Evolutionary conservation across 2,888 invertebrate species (phyloP).

Genomic region (Hypena proboscidalis): DNA sequence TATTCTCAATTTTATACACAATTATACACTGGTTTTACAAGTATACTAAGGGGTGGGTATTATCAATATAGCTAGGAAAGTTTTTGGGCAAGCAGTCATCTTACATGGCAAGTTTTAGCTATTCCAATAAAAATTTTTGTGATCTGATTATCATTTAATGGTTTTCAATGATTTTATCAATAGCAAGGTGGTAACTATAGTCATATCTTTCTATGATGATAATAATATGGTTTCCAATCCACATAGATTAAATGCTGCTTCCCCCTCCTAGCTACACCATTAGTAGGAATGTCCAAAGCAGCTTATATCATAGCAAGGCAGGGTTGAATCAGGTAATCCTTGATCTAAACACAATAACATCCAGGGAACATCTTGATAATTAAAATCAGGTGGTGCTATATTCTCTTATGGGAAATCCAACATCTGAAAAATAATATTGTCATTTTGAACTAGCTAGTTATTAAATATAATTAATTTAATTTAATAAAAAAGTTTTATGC

Average conservation of each 20-base stretch:
- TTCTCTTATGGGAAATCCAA: constrained; percentile 76
- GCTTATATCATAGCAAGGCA: constrained; percentile 20
- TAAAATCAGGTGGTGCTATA: constrained; percentile 7
- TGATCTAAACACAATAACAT: constrained; percentile 10
- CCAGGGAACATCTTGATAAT: constrained; percentile 15
- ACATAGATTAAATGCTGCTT: no score
- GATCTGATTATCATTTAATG: no score
- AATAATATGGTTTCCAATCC: no score
- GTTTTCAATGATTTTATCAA: no score
- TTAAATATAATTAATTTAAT: not conserved
- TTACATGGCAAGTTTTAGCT: no score
- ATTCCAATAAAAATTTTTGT: no score
- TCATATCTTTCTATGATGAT: no score
- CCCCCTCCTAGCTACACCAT: no score
- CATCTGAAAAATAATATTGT: constrained; percentile 69
- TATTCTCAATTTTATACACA: constrained; percentile 15
- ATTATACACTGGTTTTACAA: constrained; percentile 20
- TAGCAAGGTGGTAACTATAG: no score
- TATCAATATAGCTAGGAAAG: no score
- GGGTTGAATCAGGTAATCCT: constrained; percentile 13
- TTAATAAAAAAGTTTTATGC: not conserved
- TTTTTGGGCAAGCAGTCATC: no score
- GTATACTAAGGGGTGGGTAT: no score
- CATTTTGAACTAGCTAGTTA: not conserved
- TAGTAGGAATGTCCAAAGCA: constrained; percentile 19